Percentiles rank a stretch among this genome's conserved stretches.
These are phyloP conservation scores for Oikopleura dioica DNA, from an alignment of 23 tunicate species.

Conservation along the genomic window DNA sequence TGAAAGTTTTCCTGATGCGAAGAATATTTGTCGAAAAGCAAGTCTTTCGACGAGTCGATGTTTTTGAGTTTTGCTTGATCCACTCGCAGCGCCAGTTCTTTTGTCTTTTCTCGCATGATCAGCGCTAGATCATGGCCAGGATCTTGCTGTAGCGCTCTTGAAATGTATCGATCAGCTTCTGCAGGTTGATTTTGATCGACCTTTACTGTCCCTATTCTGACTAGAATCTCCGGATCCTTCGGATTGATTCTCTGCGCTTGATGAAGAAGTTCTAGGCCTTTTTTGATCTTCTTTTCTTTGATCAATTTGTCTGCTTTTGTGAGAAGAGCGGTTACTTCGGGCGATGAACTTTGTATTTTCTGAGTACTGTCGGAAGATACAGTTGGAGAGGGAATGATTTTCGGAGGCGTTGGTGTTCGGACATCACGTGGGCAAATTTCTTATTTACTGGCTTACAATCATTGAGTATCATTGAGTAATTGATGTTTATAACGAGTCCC, in stretches of 20 bases:
- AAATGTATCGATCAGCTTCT: not conserved
- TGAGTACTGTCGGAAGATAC: not conserved
- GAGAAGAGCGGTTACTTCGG: not conserved
- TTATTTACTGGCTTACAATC: not conserved
- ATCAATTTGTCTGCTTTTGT: not conserved
- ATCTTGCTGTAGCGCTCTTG: not conserved
- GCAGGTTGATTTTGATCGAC: not conserved
- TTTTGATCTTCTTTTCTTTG: not conserved
- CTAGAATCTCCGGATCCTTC: not conserved
- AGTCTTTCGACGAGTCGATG: too few relatives aligned
- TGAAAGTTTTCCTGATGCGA: constrained; percentile 45
- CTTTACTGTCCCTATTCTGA: not conserved
- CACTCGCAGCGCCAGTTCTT: not conserved
- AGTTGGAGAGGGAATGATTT: not conserved
- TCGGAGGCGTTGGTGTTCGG: not conserved
- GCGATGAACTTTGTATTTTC: not conserved
- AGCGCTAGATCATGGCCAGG: not conserved
- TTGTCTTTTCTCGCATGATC: not conserved
- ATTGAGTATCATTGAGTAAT: too few relatives aligned
- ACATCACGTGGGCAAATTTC: constrained; percentile 5
- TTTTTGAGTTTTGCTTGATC: not conserved
- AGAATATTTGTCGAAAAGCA: constrained; percentile 65
- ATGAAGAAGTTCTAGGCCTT: not conserved
- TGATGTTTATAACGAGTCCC: not conserved
- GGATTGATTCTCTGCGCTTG: constrained; percentile 1